Base-by-base conservation (phyloP, 2,888 invertebrate species). In the Drosophila gaucha region DNA sequence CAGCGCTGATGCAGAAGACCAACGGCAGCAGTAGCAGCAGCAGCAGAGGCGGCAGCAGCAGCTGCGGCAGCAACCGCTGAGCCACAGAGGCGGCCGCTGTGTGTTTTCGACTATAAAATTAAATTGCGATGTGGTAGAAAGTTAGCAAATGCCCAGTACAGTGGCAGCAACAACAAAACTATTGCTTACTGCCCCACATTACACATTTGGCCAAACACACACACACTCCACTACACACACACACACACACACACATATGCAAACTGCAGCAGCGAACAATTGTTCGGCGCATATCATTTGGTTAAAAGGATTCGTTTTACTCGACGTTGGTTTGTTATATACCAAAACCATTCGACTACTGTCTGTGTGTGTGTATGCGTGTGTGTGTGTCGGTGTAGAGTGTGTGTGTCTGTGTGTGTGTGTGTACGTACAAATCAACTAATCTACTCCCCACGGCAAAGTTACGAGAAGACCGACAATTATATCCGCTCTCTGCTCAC, bases 301-400 rank as follows among this genome's bases (percentile, higher is more conserved):
- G 90, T 89, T 89, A 90, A 90, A 89, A 89, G 89, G 89, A 84
- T 89, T 89, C 87, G 75, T 75, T 85, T 78, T 86, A 62, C 80
- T 73, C 86, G 60, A 46, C 62, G 68, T 69, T 18, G 69, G 55
- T 69, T 63, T 55, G 56, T 33, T 64, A 56, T 59, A 51, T 66
- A 51, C 59, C 26, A 63, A 64, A 71, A 55, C 60, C 51, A 71
- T 71, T 66, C 35, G 39, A 38, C 20, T 49, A 26, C 44, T 26
- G 3, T 55, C 5, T 50, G 18, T 54, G 35, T 56, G 22, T 51
- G 16, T 55, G n/a, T 51, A 22, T 47, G 16, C 43, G 43, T 58
- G 41, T 47, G 38, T 41, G 36, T 70, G 50, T 67, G 28, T 57
- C 22, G 65, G 58, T 68, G 54, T 14, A 14, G 1, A 49, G n/a